A percentile compares a stretch with the other conserved stretches of the same genome.
Evolutionary conservation across 1,140 invertebrate species (phyloP).

Genomic region (Ericerus pela): DNA sequence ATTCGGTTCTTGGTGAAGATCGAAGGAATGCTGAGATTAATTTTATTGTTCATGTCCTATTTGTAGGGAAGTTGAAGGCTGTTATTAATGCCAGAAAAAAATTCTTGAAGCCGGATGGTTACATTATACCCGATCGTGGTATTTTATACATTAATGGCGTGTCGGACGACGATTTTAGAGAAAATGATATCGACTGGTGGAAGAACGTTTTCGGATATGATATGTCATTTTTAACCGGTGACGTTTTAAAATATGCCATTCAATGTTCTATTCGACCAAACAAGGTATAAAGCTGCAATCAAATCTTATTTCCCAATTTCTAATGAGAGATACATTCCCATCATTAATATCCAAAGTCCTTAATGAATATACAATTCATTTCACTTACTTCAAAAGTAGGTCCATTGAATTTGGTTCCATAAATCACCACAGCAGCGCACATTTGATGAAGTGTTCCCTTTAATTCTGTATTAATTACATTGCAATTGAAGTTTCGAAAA

Average conservation of each 20-base stretch:
- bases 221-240: neutral
- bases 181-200: neutral
- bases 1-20: neutral
- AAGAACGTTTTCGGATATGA: slow-evolving; percentile 2
- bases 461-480: too few relatives aligned
- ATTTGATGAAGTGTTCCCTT: too few relatives aligned
- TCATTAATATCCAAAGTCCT: too few relatives aligned
- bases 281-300: too few relatives aligned
- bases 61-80: neutral
- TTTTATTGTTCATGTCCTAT: neutral
- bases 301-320: too few relatives aligned
- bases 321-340: too few relatives aligned
- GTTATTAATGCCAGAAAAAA: neutral
- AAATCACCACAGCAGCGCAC: too few relatives aligned
- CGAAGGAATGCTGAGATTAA: neutral
- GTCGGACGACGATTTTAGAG: neutral
- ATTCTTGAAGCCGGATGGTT: neutral
- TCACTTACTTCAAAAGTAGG: too few relatives aligned
- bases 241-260: neutral
- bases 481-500: too few relatives aligned
- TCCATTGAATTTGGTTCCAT: too few relatives aligned
- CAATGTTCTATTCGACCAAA: too few relatives aligned
- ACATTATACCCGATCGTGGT: neutral
- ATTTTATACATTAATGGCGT: neutral
- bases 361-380: too few relatives aligned